Evolutionary conservation across 1,140 invertebrate genomes (phyloP).

Genomic region (Bombyx mandarina): DNA sequence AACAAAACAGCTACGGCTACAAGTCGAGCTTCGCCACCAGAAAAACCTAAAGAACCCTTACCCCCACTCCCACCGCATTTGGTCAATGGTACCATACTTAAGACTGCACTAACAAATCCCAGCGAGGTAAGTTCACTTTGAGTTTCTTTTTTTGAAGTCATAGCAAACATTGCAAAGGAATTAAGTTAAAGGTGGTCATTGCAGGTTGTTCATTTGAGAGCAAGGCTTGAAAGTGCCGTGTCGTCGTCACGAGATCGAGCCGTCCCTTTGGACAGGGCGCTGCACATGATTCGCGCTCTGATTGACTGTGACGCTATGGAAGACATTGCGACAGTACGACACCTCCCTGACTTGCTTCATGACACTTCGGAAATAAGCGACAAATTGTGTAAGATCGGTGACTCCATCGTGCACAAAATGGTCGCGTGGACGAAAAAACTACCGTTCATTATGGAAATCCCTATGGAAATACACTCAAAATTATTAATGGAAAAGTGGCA

Average conservation of each 20-base stretch:
- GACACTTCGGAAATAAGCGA: constrained; percentile 92
- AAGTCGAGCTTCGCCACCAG: constrained; percentile 58
- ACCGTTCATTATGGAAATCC: constrained; percentile 96
- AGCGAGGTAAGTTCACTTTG: constrained; percentile 75
- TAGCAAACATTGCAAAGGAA: too few relatives aligned
- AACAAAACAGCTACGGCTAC: constrained; percentile 66
- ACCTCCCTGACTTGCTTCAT: constrained; percentile 91
- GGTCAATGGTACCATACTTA: constrained; percentile 92
- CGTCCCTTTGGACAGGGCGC: constrained; percentile 84
- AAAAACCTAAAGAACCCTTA: constrained; percentile 68
- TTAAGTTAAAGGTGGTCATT: constrained; percentile 8
- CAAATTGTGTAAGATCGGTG: constrained; percentile 94
- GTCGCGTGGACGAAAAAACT: constrained; percentile 98
- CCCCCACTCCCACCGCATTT: constrained; percentile 78
- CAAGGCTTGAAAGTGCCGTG: constrained; percentile 87
- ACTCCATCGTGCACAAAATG: constrained; percentile 96
- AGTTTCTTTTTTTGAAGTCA: too few relatives aligned
- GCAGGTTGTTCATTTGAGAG: constrained; percentile 86
- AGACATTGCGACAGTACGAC: constrained; percentile 92
- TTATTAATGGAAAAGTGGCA: constrained; percentile 98
- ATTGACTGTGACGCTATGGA: constrained; percentile 97
- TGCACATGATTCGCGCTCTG: constrained; percentile 89
- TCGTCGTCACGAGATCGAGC: constrained; percentile 87
- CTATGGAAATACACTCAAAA: constrained; percentile 94
- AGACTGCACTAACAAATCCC: constrained; percentile 93